phyloP scores from a whole-genome alignment of 2,888 invertebrate species.

The Serripes groenlandicus region DNA sequence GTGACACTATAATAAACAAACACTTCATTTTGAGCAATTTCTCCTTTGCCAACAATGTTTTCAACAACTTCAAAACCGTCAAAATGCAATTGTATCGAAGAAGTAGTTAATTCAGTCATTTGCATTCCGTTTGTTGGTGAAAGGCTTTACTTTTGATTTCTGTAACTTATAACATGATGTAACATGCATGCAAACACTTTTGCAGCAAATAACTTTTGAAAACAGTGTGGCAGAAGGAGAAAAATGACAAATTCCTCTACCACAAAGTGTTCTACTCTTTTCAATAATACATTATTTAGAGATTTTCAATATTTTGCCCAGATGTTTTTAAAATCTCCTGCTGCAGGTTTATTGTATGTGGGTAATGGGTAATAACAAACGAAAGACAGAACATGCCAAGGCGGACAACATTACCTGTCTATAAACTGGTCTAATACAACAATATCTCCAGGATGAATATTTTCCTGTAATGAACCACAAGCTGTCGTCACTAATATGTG shows the following conservation, averaged over 20 bases:
- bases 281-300: background rate
- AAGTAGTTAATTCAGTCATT: too few relatives aligned
- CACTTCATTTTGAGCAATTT: too few relatives aligned
- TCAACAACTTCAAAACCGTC: too few relatives aligned
- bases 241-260: background rate
- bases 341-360: background rate
- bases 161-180: background rate
- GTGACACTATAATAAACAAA: too few relatives aligned
- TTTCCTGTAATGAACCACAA: slow-evolving; percentile 95
- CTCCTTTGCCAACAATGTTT: too few relatives aligned
- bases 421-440: slow-evolving; percentile 93
- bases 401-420: slow-evolving; percentile 89
- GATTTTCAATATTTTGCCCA: background rate
- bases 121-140: too few relatives aligned
- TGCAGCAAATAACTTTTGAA: background rate
- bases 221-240: background rate
- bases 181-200: background rate
- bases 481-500: slow-evolving; percentile 98
- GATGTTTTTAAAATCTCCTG: background rate
- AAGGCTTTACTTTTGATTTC: too few relatives aligned
- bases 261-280: background rate
- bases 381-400: background rate
- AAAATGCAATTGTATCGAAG: too few relatives aligned
- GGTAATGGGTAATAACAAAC: too few relatives aligned
- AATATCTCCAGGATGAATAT: slow-evolving; percentile 95